A percentile compares a stretch with the other conserved stretches of the same genome.
Conservation (phyloP, 2,888 invertebrate species). For the Lepidochitona cinerea region DNA sequence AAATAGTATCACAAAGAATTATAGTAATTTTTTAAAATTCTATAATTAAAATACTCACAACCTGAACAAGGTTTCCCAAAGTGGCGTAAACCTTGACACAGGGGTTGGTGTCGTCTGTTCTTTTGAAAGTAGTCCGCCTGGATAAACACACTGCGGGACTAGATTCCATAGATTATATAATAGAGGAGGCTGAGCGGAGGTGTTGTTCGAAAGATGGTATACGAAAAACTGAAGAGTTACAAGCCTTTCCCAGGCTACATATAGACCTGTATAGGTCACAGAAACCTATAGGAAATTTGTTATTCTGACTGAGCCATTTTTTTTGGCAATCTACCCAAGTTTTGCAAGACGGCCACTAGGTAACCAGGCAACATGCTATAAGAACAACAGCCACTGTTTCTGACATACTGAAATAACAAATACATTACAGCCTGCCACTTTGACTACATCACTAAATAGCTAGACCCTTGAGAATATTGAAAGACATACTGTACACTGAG, state of each 20-base stretch:
- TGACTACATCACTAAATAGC: too few relatives aligned
- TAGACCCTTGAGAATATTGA: too few relatives aligned
- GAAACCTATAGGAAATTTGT: neutral
- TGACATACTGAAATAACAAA: too few relatives aligned
- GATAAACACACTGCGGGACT: neutral
- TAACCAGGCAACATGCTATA: neutral
- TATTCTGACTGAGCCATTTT: too few relatives aligned
- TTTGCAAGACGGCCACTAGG: neutral
- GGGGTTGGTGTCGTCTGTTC: neutral
- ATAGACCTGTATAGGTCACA: neutral
- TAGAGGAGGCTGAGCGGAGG: neutral
- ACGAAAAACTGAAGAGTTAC: neutral
- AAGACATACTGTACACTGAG: too few relatives aligned
- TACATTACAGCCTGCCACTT: too few relatives aligned
- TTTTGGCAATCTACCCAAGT: neutral
- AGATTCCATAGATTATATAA: neutral
- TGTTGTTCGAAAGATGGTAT: neutral
- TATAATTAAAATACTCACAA: neutral
- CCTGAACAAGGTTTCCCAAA: neutral
- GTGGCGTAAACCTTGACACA: neutral
- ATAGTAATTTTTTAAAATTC: too few relatives aligned
- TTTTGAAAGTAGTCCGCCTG: neutral
- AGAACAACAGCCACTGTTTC: neutral
- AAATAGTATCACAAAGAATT: too few relatives aligned
- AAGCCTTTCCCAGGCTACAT: neutral